A percentile compares a stretch with the other conserved stretches of the same genome.
These are phyloP conservation scores for Listronotus bonariensis DNA, from an alignment of 1,140 invertebrate species.

Conservation along the genomic window DNA sequence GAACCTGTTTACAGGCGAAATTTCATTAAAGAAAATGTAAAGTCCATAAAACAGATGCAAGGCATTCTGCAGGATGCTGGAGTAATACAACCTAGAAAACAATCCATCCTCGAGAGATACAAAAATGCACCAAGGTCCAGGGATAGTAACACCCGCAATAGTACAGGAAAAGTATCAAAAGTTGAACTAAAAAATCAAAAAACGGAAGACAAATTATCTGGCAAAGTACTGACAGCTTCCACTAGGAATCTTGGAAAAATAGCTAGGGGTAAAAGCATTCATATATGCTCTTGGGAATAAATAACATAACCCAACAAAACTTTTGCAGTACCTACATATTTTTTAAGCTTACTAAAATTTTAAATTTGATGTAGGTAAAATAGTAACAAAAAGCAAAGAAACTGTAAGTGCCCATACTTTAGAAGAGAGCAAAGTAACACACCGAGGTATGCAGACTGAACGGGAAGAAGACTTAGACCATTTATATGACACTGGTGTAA, in stretches of 20 bases:
- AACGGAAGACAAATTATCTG: not conserved
- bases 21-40: conserved; percentile 64
- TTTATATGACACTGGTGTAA: conserved; percentile 47
- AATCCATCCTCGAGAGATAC: conserved; percentile 51
- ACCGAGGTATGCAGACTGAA: conserved; percentile 49
- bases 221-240: not conserved
- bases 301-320: no score
- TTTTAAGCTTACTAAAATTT: no score
- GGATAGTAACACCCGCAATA: conserved; percentile 21
- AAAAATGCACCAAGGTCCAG: conserved; percentile 39
- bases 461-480: conserved; percentile 43
- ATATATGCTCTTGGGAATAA: no score
- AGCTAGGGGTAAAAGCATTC: not conserved
- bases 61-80: conserved; percentile 58
- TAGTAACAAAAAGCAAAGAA: conserved; percentile 19
- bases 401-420: not conserved
- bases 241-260: not conserved
- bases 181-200: conserved; percentile 1
- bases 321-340: no score
- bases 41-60: conserved; percentile 61
- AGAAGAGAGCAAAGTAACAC: conserved; percentile 33
- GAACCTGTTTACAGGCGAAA: conserved; percentile 62
- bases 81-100: conserved; percentile 35
- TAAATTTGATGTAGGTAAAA: conserved; percentile 10
- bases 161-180: conserved; percentile 12